Percentiles rank a stretch among this genome's conserved stretches.
These are phyloP conservation scores for Myzus persicae DNA, from an alignment of 1,140 invertebrate genomes.

Conservation along the genomic window DNA sequence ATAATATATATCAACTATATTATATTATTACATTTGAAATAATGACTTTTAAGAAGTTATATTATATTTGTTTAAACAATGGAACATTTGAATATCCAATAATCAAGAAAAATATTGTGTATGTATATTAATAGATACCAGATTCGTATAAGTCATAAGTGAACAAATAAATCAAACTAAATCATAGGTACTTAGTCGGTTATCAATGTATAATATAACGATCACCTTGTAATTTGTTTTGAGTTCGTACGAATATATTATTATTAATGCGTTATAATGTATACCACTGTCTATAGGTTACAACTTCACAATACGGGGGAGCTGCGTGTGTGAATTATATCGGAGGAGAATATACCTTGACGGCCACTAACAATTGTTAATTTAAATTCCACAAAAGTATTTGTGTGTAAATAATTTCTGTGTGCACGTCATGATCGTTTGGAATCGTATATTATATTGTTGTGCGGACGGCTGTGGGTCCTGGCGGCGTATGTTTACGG, in stretches of 20 bases:
- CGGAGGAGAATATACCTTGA: neutral
- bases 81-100: neutral
- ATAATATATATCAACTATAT: too few species aligned
- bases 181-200: neutral
- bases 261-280: neutral
- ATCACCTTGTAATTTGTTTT: neutral
- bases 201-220: neutral
- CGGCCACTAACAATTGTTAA: neutral
- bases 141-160: too few species aligned
- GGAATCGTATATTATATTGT: neutral
- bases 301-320: neutral
- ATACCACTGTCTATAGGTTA: neutral
- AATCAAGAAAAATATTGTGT: neutral
- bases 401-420: conserved; percentile 18
- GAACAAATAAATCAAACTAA: neutral
- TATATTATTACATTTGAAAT: too few species aligned
- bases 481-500: too few species aligned
- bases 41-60: neutral
- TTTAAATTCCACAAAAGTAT: conserved; percentile 19
- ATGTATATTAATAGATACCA: too few species aligned
- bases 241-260: neutral
- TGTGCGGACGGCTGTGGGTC: neutral
- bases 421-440: neutral
- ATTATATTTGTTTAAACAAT: neutral
- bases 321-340: neutral